A percentile compares a stretch with the other conserved stretches of the same genome.
These are phyloP conservation scores for Coracopsis vasa DNA, from an alignment of 2,113 vertebrate species.

Conservation along the genomic window DNA sequence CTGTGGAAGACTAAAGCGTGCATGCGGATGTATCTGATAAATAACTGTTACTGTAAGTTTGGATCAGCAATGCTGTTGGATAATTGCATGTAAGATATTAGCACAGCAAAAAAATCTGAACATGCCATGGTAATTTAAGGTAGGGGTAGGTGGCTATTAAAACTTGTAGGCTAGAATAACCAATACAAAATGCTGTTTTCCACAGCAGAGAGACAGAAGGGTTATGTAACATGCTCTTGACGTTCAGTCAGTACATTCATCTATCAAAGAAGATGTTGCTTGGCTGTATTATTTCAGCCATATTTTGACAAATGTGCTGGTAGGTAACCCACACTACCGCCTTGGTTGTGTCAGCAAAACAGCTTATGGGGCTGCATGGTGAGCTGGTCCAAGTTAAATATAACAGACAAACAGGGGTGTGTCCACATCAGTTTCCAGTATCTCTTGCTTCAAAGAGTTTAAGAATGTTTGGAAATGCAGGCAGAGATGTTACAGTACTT, in stretches of 20 bases:
- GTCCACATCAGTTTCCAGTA: neutral
- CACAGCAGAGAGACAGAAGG: neutral
- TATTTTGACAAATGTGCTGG: neutral
- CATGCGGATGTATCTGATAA: neutral
- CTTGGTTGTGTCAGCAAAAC: neutral
- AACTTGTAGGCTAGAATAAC: neutral
- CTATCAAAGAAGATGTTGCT: neutral
- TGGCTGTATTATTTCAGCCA: neutral
- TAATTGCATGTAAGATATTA: neutral
- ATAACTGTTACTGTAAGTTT: neutral
- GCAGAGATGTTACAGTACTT: neutral
- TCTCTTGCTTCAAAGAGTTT: neutral
- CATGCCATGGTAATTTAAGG: neutral
- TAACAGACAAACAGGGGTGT: neutral
- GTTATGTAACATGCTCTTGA: slow-evolving; percentile 25
- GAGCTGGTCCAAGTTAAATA: neutral
- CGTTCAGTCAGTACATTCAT: neutral
- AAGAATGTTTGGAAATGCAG: neutral
- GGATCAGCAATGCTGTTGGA: neutral
- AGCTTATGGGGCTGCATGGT: neutral
- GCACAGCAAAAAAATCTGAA: neutral
- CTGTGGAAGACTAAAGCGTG: neutral
- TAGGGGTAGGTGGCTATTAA: neutral
- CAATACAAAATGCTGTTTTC: neutral
- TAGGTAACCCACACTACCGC: neutral